Base-by-base conservation (phyloP, 2,888 invertebrate genomes). In the Caenorhabditis panamensis region DNA sequence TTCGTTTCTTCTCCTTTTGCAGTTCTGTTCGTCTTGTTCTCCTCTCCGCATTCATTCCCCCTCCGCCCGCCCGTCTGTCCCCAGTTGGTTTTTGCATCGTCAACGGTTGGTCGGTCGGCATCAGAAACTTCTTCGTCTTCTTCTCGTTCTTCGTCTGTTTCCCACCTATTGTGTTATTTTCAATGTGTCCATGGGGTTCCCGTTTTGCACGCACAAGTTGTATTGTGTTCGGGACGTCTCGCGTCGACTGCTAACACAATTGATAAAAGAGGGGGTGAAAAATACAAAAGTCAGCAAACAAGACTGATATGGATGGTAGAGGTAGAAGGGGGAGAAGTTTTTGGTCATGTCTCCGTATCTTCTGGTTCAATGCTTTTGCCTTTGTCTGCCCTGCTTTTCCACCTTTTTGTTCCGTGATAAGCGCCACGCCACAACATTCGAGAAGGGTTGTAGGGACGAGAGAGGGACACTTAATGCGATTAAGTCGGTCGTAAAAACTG, bases 171-270 rank as follows among this genome's bases (percentile, higher is more conserved):
- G 47, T 47, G 18, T 18, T 47, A 4, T 47, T 47, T 47, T 18
- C 18, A 11, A 36, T 36, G 36, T n/a, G n/a, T n/a, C n/a, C n/a
- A 11, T 36, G 36, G 36, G 16, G 44, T 51, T 24, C 26, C 51
- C 26, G 24, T 51, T 51, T 51, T 51, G 51, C 51, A 51, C 51
- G 51, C 51, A 51, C 51, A 51, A 51, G 5, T 51, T 51, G 51
- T 24, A 51, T 51, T 51, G 24, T 51, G 51, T 24, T 24, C 51
- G 26, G 5, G 2, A n/a, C 18, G n/a, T 9, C n/a, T 47, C 51
- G 51, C 26, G 51, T 51, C 22, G 18, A 47, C 47, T 47, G 47
- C 47, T 47, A 47, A 47, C 18, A 47, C 47, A 47, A 47, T 18
- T 47, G 47, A 47, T 47, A 47, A 47, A 47, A 2, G 41, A 31